phyloP scores from a whole-genome alignment of 1,140 invertebrate species.

The Thrips palmi region DNA sequence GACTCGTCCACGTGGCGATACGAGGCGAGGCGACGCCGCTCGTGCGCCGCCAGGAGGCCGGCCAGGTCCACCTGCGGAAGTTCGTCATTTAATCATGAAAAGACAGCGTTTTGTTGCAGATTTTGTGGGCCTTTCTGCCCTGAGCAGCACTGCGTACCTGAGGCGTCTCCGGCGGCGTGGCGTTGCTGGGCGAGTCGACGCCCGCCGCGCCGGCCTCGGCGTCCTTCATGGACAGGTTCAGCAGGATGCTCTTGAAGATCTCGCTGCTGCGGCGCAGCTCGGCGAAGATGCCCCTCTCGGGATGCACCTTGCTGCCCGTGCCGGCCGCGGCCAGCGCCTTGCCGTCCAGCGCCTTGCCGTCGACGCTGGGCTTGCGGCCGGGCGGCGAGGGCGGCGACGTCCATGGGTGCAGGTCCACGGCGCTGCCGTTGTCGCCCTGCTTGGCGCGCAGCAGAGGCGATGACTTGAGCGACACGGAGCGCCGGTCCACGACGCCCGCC shows the following conservation, averaged over 20 bases:
- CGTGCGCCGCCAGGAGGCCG: constrained; percentile 22
- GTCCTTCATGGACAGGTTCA: constrained; percentile 23
- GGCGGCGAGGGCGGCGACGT: constrained; percentile 6
- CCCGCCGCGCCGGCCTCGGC: constrained; percentile 12
- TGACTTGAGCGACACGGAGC: constrained; percentile 23
- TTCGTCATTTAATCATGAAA: no score
- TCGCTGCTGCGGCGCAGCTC: constrained; percentile 25
- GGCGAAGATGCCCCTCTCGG: constrained; percentile 21
- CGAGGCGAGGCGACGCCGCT: constrained; percentile 17
- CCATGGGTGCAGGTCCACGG: constrained; percentile 11
- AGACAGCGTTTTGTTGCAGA: no score
- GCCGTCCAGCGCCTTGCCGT: no score
- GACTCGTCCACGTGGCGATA: constrained; percentile 14
- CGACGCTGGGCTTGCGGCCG: background rate
- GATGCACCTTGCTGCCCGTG: constrained; percentile 1
- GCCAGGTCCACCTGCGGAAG: constrained; percentile 18
- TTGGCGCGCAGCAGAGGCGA: constrained; percentile 20
- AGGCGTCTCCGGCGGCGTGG: background rate
- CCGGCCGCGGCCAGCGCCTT: constrained; percentile 14
- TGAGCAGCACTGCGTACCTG: no score
- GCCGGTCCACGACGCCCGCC: constrained; percentile 17
- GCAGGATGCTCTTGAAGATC: constrained; percentile 24
- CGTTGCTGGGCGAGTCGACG: constrained; percentile 3
- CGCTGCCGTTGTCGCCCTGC: constrained; percentile 12
- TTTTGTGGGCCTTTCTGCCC: no score